Base-by-base conservation (phyloP, 2,113 vertebrate species). In the Epinephelus lanceolatus region DNA sequence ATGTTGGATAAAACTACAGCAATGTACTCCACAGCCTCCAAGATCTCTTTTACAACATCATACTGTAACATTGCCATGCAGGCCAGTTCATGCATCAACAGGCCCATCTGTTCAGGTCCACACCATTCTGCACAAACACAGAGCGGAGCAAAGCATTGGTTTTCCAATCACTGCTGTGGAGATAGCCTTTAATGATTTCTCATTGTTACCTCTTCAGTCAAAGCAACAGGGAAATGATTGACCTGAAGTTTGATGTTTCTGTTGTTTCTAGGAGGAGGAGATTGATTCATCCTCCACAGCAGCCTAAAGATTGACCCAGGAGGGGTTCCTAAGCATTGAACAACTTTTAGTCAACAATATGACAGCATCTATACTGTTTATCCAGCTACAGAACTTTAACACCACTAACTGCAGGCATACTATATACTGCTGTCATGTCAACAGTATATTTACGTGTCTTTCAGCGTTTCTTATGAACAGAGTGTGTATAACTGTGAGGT, bases 1-100 rank as follows among this genome's bases (percentile, higher is more conserved):
- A 79, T 83, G 76, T 47, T 80, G 52, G 53, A 49, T 60, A 53
- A 71, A 59, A 27, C 33, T 63, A 15, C 25, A 10, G n/a, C 14
- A 52, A 33, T 51, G 27, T 61, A 56, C 42, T 73, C 12, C 14
- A 62, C 42, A 15, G 18, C 27, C 13, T 66, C 23, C 70, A 30
- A 67, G 9, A 65, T 21, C 4, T 51, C 21, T 23, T 72, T 49
- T 42, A 45, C 40, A 19, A 37, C n/a, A 11, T 57, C 33, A 61
- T 76, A 40, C 42, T 45, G 42, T 45, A 45, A 67, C 2, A 62
- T 21, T 51, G 27, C 60, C 21, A 60, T 37, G 40, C 25, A 47
- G 17, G 21, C 73, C 49, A 33, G 12, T 51, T 66, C 27, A 65
- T 70, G 53, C 69, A 33, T 65, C 67, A 56, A 66, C 49, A 61